phyloP scores from a whole-genome alignment of 2,888 invertebrate genomes.

The Zele albiditarsus region DNA sequence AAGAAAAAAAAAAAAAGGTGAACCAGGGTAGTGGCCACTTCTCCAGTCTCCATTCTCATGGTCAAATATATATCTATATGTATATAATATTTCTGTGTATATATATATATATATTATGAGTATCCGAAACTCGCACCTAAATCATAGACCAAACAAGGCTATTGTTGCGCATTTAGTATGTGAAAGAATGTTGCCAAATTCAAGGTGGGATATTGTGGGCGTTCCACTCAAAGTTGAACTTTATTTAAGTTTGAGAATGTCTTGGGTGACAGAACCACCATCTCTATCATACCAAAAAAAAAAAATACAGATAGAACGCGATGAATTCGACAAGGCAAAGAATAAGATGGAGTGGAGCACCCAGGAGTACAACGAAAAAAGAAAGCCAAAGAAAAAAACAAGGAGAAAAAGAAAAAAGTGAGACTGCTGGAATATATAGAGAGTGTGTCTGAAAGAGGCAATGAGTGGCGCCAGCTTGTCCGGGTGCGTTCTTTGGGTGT shows the following conservation, averaged over 20 bases:
- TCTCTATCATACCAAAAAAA: too few species aligned
- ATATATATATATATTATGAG: slow-evolving; percentile 13
- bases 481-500: slow-evolving; percentile 48
- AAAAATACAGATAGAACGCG: too few species aligned
- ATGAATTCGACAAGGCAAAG: slow-evolving; percentile 13
- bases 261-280: too few species aligned
- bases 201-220: slow-evolving; percentile 47
- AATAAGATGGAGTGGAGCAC: neutral
- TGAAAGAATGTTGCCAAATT: slow-evolving; percentile 70
- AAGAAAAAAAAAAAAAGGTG: slow-evolving; percentile 46
- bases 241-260: too few species aligned
- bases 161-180: slow-evolving; percentile 71
- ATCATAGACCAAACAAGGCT: slow-evolving; percentile 70
- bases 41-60: slow-evolving; percentile 15
- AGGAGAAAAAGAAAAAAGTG: slow-evolving; percentile 43
- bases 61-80: neutral
- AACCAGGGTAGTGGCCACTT: slow-evolving; percentile 39
- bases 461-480: slow-evolving; percentile 67
- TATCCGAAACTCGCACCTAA: slow-evolving; percentile 58
- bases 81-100: neutral
- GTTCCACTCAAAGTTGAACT: too few species aligned
- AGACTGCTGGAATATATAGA: neutral
- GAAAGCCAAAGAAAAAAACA: slow-evolving; percentile 35
- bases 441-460: neutral
- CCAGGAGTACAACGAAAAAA: neutral